phyloP scores from a whole-genome alignment of 2,113 vertebrate species.

The Seriola dumerili region DNA sequence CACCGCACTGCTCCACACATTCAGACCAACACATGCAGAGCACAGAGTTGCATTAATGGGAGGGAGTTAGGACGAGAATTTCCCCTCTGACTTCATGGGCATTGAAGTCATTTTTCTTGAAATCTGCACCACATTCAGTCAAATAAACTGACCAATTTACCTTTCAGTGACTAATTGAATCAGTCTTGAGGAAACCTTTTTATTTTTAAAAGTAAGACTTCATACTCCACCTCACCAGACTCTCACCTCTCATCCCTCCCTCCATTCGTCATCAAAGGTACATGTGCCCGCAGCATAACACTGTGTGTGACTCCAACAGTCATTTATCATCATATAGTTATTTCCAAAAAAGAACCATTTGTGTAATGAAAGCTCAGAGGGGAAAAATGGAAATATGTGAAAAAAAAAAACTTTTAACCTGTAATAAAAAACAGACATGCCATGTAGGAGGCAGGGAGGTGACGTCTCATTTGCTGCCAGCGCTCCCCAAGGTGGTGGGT shows the following conservation, averaged over 20 bases:
- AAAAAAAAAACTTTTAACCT: conserved; percentile 63
- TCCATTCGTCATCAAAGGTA: conserved; percentile 53
- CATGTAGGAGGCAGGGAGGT: conserved; percentile 73
- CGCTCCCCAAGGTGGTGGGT: conserved; percentile 69
- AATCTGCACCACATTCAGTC: conserved; percentile 43
- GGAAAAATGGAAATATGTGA: conserved; percentile 38
- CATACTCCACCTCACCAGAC: conserved; percentile 34
- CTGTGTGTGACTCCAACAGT: conserved; percentile 62
- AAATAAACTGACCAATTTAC: conserved; percentile 59
- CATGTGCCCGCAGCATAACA: conserved; percentile 57
- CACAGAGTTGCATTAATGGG: neutral
- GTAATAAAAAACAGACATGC: conserved; percentile 85
- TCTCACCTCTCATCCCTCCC: conserved; percentile 39
- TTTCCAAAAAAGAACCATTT: conserved; percentile 70
- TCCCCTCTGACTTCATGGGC: conserved; percentile 35
- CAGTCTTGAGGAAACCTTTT: conserved; percentile 35
- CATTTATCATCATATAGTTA: conserved; percentile 73
- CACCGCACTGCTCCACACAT: conserved; percentile 7
- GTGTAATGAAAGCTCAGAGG: conserved; percentile 70
- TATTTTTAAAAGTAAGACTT: conserved; percentile 42
- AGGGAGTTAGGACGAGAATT: conserved; percentile 36
- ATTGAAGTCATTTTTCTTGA: conserved; percentile 43
- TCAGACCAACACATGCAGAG: conserved; percentile 26
- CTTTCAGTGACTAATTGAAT: conserved; percentile 55
- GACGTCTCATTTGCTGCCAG: conserved; percentile 76